Conservation (phyloP, 1,140 invertebrate species). For the Drosophila micromelanica region DNA sequence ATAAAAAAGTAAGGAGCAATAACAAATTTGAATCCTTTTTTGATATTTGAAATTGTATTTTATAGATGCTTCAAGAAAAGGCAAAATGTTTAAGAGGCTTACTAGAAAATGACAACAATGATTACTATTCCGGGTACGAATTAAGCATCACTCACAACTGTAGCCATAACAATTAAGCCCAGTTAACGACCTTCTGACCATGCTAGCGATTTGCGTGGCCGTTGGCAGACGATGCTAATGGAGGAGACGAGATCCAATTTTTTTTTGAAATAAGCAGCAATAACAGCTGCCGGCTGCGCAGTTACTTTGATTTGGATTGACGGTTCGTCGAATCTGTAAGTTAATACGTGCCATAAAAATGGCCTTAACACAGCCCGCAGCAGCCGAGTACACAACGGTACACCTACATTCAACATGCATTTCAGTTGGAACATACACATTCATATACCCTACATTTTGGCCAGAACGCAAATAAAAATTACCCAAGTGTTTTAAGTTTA, state of each 20-base stretch:
- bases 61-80: not conserved
- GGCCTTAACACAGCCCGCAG: constrained; percentile 48
- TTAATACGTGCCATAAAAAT: constrained; percentile 69
- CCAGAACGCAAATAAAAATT: no score
- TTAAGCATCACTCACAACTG: constrained; percentile 2
- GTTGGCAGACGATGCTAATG: not conserved
- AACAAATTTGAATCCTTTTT: constrained; percentile 2
- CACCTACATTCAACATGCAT: not conserved
- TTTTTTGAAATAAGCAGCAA: constrained; percentile 1
- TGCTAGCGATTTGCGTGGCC: not conserved
- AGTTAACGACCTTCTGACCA: constrained; percentile 14
- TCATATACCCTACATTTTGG: no score
- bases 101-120: not conserved
- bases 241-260: constrained; percentile 4
- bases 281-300: constrained; percentile 9
- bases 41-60: constrained; percentile 22
- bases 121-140: constrained; percentile 6
- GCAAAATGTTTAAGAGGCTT: not conserved
- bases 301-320: constrained; percentile 5
- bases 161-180: constrained; percentile 18
- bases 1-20: not conserved
- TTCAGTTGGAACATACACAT: no score
- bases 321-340: constrained; percentile 68
- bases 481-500: no score
- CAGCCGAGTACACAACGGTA: constrained; percentile 12